Evolutionary conservation across 2,113 vertebrate genomes (phyloP), one percentile per base, ranked within the genome.

Genomic region (Nestor notabilis): DNA sequence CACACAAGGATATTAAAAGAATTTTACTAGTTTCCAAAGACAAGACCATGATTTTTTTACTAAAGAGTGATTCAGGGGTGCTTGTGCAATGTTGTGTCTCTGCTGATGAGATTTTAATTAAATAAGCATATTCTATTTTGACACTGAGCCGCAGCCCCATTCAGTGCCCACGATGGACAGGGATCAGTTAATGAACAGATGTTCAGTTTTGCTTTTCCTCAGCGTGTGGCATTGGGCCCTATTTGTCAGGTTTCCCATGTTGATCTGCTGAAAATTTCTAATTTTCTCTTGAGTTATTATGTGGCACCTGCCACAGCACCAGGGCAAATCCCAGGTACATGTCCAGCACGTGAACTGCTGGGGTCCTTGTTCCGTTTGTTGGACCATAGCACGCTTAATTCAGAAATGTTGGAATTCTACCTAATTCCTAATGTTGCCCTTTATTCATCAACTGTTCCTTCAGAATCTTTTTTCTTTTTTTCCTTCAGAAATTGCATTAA

Each of bases 171-270:
- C 0, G 3, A 24, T 44, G 77, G 93, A 85, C 89, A 92, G 70
- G 75, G 87, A 82, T 91, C 93, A 63, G n/a, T 80, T 89, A 77
- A 94, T 60, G 74, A 95, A 39, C 89, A 93, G 83, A 95, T 95
- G 95, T 60, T 96, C 75, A 55, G 20, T 80, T 95, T 77, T 65
- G 69, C 8, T 89, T 94, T 89, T 80, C 55, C 84, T 94, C 94
- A 74, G 74, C 0, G 0, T 76, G 80, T 89, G 83, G 80, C 91
- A 60, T 5, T 25, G 70, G 65, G 65, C 65, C 41, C 29, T 72
- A 9, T 87, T 87, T 90, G 66, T 61, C 52, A 89, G 17, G 14
- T 65, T 89, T 87, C 50, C 75, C 58, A 80, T 2, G 5, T 28
- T 44, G 39, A 35, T 50, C 74, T 72, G 58, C 37, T 80, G 74